Conservation (phyloP, 2,888 invertebrate genomes). For the Nasonovia ribisnigri region DNA sequence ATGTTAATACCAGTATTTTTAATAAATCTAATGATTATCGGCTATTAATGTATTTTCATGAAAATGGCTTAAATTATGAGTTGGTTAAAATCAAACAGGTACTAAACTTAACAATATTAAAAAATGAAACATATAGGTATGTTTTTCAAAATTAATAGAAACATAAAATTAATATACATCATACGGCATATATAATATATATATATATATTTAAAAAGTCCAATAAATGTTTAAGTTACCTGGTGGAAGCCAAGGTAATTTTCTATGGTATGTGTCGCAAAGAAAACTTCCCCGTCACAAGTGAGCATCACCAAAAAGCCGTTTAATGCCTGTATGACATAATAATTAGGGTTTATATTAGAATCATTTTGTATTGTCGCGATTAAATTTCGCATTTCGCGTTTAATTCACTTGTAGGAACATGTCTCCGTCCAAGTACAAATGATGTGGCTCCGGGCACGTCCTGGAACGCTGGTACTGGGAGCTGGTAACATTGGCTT, state of each 20-base stretch:
- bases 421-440: constrained; percentile 93
- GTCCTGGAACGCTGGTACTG: constrained; percentile 76
- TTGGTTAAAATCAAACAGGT: neutral
- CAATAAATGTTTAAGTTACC: constrained; percentile 77
- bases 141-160: neutral
- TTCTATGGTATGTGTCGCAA: constrained; percentile 99
- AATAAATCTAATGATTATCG: constrained; percentile 42
- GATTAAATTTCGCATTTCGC: neutral
- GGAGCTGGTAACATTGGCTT: constrained; percentile 69
- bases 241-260: constrained; percentile 99
- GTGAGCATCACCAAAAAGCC: constrained; percentile 99
- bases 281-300: constrained; percentile 99
- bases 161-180: neutral
- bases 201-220: neutral
- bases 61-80: neutral
- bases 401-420: constrained; percentile 87
- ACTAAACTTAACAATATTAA: neutral
- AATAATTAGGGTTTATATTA: neutral
- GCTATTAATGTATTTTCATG: neutral
- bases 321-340: constrained; percentile 86
- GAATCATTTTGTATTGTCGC: neutral
- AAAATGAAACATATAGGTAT: neutral
- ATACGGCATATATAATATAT: too few species aligned
- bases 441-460: constrained; percentile 80
- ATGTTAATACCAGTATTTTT: neutral